Evolutionary conservation across 2,113 vertebrate genomes (phyloP).

Genomic region (Hippocampus guttulatus): DNA sequence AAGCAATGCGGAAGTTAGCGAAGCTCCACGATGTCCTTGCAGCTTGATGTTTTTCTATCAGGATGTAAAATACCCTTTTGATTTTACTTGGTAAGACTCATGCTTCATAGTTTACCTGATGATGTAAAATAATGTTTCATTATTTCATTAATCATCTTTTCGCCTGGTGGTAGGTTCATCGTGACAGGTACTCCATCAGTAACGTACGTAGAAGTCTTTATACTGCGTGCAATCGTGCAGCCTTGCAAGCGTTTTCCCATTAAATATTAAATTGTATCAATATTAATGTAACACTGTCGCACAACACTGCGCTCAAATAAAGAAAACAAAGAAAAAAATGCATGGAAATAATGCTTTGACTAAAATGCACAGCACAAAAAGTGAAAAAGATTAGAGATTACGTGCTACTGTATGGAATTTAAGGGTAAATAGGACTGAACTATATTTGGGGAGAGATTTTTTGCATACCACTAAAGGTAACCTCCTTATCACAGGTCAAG

Average conservation of each 20-base stretch:
- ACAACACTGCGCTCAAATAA: too few relatives aligned
- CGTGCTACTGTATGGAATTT: background rate
- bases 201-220: too few relatives aligned
- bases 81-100: slow-evolving; percentile 21
- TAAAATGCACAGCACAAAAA: background rate
- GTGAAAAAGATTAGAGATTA: background rate
- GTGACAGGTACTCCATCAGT: background rate
- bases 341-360: too few relatives aligned
- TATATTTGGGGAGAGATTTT: too few relatives aligned
- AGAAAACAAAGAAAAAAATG: too few relatives aligned
- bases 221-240: too few relatives aligned
- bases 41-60: background rate
- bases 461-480: background rate
- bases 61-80: background rate
- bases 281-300: too few relatives aligned
- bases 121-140: too few relatives aligned
- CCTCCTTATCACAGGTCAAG: background rate
- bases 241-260: too few relatives aligned
- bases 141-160: background rate
- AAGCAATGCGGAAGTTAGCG: slow-evolving; percentile 14
- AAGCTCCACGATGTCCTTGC: slow-evolving; percentile 50
- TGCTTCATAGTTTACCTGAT: background rate
- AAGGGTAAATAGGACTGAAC: background rate
- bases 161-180: background rate
- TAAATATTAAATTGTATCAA: too few relatives aligned